phyloP scores from a whole-genome alignment of 2,888 invertebrate genomes.

The Dryocosmus kuriphilus region DNA sequence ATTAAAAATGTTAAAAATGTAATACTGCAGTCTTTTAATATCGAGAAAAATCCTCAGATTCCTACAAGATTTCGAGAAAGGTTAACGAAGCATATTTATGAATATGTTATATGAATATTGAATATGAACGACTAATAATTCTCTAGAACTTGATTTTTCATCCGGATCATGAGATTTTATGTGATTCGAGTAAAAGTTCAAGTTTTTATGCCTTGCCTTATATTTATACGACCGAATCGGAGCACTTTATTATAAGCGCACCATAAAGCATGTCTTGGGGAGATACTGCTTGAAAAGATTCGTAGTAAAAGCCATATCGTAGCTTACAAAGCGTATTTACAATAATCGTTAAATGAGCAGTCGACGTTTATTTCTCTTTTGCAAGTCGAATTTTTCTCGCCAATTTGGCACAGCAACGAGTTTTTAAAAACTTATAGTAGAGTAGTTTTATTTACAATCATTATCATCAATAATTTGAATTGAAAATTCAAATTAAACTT shows the following conservation, averaged over 20 bases:
- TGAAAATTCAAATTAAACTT: not conserved
- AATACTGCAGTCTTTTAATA: not conserved
- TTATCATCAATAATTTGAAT: not conserved
- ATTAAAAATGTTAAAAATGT: not conserved
- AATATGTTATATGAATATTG: not conserved
- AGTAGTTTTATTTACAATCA: not conserved
- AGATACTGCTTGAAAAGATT: conserved; percentile 34
- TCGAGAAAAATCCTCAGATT: too few relatives aligned
- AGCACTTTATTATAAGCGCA: conserved; percentile 33
- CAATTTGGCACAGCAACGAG: not conserved
- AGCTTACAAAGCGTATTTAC: conserved; percentile 14
- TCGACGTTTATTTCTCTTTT: not conserved
- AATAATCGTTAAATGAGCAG: conserved; percentile 9
- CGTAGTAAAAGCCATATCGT: conserved; percentile 22
- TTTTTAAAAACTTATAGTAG: not conserved
- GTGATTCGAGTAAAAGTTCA: conserved; percentile 7
- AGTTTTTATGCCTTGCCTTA: conserved; percentile 23
- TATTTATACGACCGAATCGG: conserved; percentile 29
- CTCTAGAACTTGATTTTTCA: not conserved
- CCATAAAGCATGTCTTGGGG: conserved; percentile 29
- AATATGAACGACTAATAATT: not conserved
- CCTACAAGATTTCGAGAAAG: too few relatives aligned
- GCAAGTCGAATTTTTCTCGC: not conserved
- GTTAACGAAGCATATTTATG: too few relatives aligned
- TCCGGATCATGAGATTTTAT: conserved; percentile 28